A percentile compares a stretch with the other conserved stretches of the same genome.
These are phyloP conservation scores for Drosophila watanabei DNA, from an alignment of 1,140 invertebrate genomes.

Conservation along the genomic window DNA sequence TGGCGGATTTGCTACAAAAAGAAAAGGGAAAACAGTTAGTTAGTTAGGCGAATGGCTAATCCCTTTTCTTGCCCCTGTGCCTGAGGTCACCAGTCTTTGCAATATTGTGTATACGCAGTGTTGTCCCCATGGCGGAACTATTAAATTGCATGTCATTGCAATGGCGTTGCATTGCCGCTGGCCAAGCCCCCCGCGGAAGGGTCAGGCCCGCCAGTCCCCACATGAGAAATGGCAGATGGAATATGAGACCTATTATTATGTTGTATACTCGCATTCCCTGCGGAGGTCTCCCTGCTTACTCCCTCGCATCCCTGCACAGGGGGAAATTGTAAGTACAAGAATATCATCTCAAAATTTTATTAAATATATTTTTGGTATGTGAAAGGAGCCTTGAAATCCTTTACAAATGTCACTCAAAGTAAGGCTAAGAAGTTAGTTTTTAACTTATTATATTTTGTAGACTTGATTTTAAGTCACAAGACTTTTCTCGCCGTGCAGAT, in stretches of 20 bases:
- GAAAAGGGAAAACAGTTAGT: neutral
- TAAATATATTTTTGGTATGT: neutral
- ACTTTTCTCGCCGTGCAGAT: constrained; percentile 38
- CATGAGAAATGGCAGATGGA: constrained; percentile 24
- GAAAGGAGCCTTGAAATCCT: too few relatives aligned
- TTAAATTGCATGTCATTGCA: constrained; percentile 54
- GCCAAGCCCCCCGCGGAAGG: neutral
- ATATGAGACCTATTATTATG: constrained; percentile 55
- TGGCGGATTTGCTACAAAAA: constrained; percentile 86
- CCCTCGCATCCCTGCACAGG: constrained; percentile 1
- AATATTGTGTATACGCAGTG: constrained; percentile 34
- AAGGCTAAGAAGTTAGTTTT: too few relatives aligned
- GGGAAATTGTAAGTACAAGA: neutral
- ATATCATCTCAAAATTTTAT: neutral
- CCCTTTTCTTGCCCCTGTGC: neutral
- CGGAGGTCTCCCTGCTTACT: neutral
- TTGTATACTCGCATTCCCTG: constrained; percentile 28
- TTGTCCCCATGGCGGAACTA: constrained; percentile 28
- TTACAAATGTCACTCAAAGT: too few relatives aligned
- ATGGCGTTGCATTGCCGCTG: constrained; percentile 7
- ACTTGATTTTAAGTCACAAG: too few relatives aligned
- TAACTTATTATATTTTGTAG: too few relatives aligned
- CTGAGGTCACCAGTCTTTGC: constrained; percentile 16
- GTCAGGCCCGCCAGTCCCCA: neutral
- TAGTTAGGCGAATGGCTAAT: constrained; percentile 21